A percentile compares a stretch with the other conserved stretches of the same genome.
These are phyloP conservation scores for Apistogramma diplotaenia DNA, from an alignment of 2,113 vertebrate genomes.

Conservation along the genomic window DNA sequence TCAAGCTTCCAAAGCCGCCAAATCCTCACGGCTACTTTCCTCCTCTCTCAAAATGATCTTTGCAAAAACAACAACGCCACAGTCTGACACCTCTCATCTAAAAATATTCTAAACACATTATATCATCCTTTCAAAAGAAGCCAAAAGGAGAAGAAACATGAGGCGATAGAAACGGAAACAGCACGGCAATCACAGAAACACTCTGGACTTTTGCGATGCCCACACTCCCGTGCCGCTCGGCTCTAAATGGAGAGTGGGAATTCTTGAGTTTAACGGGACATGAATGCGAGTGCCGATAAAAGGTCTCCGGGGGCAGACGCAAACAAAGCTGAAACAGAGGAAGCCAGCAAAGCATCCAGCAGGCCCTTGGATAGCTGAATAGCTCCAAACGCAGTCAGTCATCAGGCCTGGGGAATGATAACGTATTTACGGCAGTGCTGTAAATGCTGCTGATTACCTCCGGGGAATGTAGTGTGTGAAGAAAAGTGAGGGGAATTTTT, in stretches of 20 bases:
- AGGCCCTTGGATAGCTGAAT: not conserved
- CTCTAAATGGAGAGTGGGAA: not conserved
- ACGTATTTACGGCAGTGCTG: not conserved
- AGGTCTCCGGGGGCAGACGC: not conserved
- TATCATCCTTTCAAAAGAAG: not conserved
- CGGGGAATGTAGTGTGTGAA: not conserved
- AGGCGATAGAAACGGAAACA: not conserved
- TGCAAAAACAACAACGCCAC: not conserved
- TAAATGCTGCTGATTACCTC: not conserved
- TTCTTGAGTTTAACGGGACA: constrained; percentile 19
- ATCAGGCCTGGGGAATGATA: not conserved
- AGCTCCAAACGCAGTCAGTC: not conserved
- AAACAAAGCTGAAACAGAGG: constrained; percentile 21
- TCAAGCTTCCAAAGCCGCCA: not conserved
- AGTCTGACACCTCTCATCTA: not conserved
- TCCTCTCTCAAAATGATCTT: not conserved
- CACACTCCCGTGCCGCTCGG: not conserved
- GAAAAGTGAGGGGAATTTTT: not conserved
- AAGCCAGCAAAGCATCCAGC: constrained; percentile 26
- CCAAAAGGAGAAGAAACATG: not conserved
- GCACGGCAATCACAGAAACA: constrained; percentile 4
- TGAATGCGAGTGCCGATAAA: not conserved
- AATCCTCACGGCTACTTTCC: not conserved
- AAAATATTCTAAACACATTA: constrained; percentile 8
- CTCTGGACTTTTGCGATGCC: not conserved